Percentiles rank a stretch among this genome's conserved stretches.
These are phyloP conservation scores for Crotophaga sulcirostris DNA, from an alignment of 2,113 vertebrate species.

Conservation along the genomic window DNA sequence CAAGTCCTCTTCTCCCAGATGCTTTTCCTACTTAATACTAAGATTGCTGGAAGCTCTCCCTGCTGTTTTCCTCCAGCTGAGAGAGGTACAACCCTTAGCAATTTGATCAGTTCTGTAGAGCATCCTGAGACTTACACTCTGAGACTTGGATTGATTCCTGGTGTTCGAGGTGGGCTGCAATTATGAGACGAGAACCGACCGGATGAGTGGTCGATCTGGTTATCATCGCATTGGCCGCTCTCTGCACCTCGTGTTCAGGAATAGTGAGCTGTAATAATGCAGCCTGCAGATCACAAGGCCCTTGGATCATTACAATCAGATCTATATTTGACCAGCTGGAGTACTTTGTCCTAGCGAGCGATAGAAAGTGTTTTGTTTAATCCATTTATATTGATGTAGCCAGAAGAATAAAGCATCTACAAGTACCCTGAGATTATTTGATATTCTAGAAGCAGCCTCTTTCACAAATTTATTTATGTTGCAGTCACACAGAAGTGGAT, in stretches of 20 bases:
- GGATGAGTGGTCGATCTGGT: not conserved
- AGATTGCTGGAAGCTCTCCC: not conserved
- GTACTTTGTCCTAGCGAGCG: not conserved
- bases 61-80: not conserved
- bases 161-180: not conserved
- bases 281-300: not conserved
- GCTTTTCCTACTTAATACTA: not conserved
- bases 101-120: not conserved
- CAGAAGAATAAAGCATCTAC: not conserved
- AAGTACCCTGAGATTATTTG: not conserved
- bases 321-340: not conserved
- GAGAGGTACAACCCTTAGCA: not conserved
- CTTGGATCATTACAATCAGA: not conserved
- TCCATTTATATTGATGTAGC: conserved; percentile 19
- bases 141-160: not conserved
- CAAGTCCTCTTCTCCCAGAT: not conserved
- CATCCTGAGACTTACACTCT: not conserved
- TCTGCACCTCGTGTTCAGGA: not conserved
- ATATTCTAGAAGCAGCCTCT: not conserved
- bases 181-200: not conserved
- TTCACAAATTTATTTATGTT: not conserved
- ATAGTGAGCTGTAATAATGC: not conserved
- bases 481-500: not conserved
- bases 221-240: not conserved
- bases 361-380: conserved; percentile 33